phyloP scores from a whole-genome alignment of 2,113 vertebrate genomes.

The Passer montanus region DNA sequence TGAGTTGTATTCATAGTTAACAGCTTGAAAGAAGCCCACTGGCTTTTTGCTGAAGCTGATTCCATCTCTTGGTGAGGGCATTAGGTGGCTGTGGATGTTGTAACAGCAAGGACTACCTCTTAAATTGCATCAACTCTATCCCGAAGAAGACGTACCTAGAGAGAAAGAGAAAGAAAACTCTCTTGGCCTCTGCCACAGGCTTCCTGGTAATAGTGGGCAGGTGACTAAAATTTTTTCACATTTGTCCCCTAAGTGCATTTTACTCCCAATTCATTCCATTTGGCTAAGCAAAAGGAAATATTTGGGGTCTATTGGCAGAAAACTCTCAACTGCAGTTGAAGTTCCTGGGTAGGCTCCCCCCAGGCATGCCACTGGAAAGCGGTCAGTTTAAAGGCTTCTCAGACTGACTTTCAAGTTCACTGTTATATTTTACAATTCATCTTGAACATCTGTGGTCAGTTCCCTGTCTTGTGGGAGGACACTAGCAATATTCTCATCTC shows the following conservation, averaged over 20 bases:
- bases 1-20: background rate
- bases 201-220: background rate
- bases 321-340: background rate
- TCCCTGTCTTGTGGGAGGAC: background rate
- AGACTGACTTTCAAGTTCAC: background rate
- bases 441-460: background rate
- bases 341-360: background rate
- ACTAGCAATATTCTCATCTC: background rate
- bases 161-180: background rate
- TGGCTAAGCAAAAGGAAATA: background rate
- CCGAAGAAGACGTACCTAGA: background rate
- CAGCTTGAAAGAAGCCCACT: background rate
- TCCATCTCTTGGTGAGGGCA: background rate
- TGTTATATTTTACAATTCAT: background rate
- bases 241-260: background rate
- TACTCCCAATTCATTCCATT: background rate
- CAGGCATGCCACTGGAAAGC: background rate
- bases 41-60: background rate
- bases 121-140: background rate
- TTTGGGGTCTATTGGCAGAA: background rate
- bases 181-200: background rate
- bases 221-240: background rate
- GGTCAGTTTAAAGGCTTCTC: background rate
- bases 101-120: background rate
- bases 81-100: background rate